Percentiles rank a stretch among this genome's conserved stretches.
phyloP scores from a whole-genome alignment of 2,888 invertebrate species.

The Lasioglossum morio region DNA sequence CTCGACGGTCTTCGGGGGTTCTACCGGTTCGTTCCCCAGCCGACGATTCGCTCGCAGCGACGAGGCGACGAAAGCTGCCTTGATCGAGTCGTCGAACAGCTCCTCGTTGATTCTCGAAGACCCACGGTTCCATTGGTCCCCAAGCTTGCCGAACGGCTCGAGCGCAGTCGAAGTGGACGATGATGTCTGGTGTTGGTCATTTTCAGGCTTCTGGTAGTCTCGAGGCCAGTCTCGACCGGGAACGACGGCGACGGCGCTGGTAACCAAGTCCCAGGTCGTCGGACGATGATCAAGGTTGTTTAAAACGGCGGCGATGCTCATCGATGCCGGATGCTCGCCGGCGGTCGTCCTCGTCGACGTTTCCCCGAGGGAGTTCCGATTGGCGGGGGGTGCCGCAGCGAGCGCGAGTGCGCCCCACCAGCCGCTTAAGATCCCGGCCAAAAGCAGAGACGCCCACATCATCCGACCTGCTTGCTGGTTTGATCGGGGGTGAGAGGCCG shows the following conservation, averaged over 20 bases:
- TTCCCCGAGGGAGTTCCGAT: conserved; percentile 67
- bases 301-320: conserved; percentile 61
- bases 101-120: conserved; percentile 14
- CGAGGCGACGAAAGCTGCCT: conserved; percentile 50
- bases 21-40: conserved; percentile 13
- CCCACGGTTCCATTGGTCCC: conserved; percentile 1
- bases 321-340: conserved; percentile 58
- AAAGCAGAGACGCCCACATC: conserved; percentile 83
- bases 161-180: neutral
- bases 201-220: neutral
- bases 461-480: conserved; percentile 78
- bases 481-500: conserved; percentile 74
- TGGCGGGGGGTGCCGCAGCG: conserved; percentile 80
- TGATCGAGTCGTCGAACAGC: conserved; percentile 44
- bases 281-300: conserved; percentile 58
- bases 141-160: neutral
- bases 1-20: conserved; percentile 52
- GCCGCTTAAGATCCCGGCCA: conserved; percentile 83
- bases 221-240: neutral
- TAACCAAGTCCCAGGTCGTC: conserved; percentile 49
- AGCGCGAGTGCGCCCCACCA: conserved; percentile 82
- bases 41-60: conserved; percentile 37
- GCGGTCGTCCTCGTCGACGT: conserved; percentile 59
- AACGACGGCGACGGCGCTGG: conserved; percentile 37
- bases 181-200: neutral